Conservation (phyloP, 2,113 vertebrate genomes). For the Redunca redunca region DNA sequence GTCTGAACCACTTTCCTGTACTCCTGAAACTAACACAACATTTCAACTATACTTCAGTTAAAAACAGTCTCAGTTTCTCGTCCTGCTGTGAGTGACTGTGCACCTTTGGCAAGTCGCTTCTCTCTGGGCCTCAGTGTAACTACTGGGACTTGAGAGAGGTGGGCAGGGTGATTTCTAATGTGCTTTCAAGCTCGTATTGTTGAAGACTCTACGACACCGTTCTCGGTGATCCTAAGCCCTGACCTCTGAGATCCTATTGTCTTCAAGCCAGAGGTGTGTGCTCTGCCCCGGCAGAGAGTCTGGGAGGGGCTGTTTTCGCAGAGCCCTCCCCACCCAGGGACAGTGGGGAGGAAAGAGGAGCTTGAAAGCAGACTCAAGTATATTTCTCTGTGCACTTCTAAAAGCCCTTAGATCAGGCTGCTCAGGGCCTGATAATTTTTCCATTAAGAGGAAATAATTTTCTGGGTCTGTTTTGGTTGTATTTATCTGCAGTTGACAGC, state of each 20-base stretch:
- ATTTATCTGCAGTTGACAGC: slow-evolving; percentile 69
- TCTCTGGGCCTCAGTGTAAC: neutral
- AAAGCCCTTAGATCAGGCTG: slow-evolving; percentile 69
- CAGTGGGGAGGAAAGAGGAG: neutral
- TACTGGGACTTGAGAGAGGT: neutral
- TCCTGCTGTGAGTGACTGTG: neutral
- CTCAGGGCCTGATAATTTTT: slow-evolving; percentile 72
- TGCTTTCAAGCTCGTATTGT: neutral
- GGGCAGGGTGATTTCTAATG: neutral
- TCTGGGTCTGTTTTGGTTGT: slow-evolving; percentile 70
- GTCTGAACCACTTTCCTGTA: neutral
- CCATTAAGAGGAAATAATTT: slow-evolving; percentile 77
- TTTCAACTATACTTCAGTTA: neutral
- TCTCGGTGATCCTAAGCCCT: neutral
- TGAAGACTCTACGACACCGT: neutral
- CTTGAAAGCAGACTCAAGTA: neutral
- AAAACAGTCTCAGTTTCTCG: neutral
- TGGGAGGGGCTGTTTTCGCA: neutral
- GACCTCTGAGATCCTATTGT: neutral
- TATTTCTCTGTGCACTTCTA: slow-evolving; percentile 49
- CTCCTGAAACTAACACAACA: neutral
- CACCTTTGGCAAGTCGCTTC: neutral
- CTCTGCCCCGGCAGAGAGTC: neutral
- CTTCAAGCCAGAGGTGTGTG: neutral
- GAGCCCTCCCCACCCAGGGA: neutral